These are phyloP conservation scores for Pseudolaguvia tuberculata DNA, from an alignment of 2,113 vertebrate genomes.

Conservation along the genomic window DNA sequence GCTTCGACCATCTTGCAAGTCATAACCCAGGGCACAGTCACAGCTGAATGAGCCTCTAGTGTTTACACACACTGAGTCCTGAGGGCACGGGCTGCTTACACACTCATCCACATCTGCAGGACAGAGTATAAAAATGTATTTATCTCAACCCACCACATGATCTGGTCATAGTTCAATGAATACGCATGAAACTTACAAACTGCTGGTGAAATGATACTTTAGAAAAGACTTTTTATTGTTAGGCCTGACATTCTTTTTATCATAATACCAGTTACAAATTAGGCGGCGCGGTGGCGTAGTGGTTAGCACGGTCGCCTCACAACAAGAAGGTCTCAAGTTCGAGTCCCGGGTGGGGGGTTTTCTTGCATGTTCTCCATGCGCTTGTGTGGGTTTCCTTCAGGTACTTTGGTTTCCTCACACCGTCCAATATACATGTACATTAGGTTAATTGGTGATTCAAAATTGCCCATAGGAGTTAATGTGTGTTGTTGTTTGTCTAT, in stretches of 20 bases:
- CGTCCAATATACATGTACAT: too few relatives aligned
- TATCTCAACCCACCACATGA: not conserved
- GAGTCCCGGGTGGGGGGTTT: too few relatives aligned
- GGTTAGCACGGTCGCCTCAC: too few relatives aligned
- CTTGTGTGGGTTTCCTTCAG: too few relatives aligned
- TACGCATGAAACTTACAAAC: not conserved
- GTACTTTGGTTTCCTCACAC: too few relatives aligned
- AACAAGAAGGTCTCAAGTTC: too few relatives aligned
- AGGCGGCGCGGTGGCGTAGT: too few relatives aligned
- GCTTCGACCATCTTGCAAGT: conserved; percentile 80
- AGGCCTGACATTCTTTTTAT: not conserved
- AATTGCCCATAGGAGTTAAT: too few relatives aligned
- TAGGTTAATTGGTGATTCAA: too few relatives aligned
- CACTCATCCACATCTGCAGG: conserved; percentile 84
- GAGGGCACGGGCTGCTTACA: conserved; percentile 77
- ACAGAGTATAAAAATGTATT: conserved; percentile 28
- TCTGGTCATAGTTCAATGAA: not conserved
- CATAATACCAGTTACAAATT: not conserved
- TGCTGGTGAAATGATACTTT: not conserved
- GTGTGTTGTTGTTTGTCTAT: too few relatives aligned
- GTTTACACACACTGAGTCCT: conserved; percentile 75
- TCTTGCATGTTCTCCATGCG: too few relatives aligned
- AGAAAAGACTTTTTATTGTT: too few relatives aligned
- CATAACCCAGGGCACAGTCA: conserved; percentile 81
- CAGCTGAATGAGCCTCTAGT: conserved; percentile 84